These are phyloP conservation scores for Pseudochromis fuscus DNA, from an alignment of 2,797 vertebrate species.

Conservation along the genomic window DNA sequence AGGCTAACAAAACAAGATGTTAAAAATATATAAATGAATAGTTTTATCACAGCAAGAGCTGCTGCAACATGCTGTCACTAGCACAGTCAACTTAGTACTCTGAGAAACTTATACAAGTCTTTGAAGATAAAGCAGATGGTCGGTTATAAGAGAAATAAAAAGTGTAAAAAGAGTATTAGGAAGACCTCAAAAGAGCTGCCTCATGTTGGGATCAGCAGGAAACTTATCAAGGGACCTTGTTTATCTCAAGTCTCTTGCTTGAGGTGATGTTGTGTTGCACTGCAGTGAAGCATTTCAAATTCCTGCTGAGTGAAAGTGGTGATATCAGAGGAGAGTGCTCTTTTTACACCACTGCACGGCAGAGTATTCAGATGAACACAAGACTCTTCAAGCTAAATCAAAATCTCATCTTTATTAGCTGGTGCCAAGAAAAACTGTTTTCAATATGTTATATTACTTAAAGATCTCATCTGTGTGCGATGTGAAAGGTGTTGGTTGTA, in stretches of 20 bases:
- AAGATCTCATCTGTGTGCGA: no score
- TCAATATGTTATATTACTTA: no score
- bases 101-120: constrained; percentile 33
- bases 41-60: no score
- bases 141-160: background rate
- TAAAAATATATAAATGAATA: no score
- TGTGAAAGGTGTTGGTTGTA: no score
- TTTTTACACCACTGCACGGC: background rate
- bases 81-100: no score
- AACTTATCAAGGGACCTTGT: background rate
- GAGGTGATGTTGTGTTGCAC: constrained; percentile 24
- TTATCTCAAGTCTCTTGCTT: constrained; percentile 18
- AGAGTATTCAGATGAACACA: constrained; percentile 1
- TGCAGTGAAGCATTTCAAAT: constrained; percentile 16
- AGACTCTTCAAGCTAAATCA: background rate
- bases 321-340: background rate
- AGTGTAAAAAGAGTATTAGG: constrained; percentile 11
- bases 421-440: no score
- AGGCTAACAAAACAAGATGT: no score
- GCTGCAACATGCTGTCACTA: no score
- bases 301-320: constrained; percentile 5
- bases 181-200: constrained; percentile 17
- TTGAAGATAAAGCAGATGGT: constrained; percentile 8
- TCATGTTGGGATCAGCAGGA: constrained; percentile 44
- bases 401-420: no score